A percentile compares a stretch with the other conserved stretches of the same genome.
Evolutionary conservation across 2,113 vertebrate genomes (phyloP).

Genomic region (Pterocles gutturalis): DNA sequence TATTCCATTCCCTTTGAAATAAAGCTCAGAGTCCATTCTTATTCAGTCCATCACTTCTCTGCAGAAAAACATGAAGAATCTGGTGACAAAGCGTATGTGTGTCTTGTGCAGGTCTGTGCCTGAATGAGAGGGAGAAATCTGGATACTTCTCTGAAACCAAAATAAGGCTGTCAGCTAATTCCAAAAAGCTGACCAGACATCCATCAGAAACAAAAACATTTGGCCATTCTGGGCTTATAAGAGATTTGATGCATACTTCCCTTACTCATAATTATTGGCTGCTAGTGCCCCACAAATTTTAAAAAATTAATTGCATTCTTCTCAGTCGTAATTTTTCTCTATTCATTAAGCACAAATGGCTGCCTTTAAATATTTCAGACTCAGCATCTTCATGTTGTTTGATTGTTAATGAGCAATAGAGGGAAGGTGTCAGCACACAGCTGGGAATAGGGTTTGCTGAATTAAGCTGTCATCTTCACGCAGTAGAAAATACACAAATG

Average conservation of each 20-base stretch:
- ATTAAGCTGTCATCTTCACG: neutral
- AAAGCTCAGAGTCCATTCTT: neutral
- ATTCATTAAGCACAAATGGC: neutral
- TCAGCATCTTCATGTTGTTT: neutral
- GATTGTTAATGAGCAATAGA: neutral
- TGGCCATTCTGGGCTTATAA: neutral
- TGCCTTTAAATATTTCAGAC: conserved; percentile 15
- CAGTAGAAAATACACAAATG: neutral
- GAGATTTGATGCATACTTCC: neutral
- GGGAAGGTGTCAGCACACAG: neutral
- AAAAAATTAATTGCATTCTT: neutral
- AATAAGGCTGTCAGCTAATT: neutral
- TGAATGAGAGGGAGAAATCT: neutral
- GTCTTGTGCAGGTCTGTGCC: neutral
- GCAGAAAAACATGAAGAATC: neutral
- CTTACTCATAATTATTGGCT: neutral
- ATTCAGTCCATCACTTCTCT: neutral
- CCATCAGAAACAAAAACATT: neutral
- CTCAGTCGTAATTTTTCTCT: neutral
- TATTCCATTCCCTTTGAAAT: neutral
- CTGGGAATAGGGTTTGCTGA: neutral
- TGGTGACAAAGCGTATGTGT: neutral
- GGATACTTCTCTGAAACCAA: neutral
- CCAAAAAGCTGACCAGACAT: neutral
- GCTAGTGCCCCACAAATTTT: neutral